phyloP scores from a whole-genome alignment of 2,797 vertebrate genomes.

The Gymnoscopelus braueri region DNA sequence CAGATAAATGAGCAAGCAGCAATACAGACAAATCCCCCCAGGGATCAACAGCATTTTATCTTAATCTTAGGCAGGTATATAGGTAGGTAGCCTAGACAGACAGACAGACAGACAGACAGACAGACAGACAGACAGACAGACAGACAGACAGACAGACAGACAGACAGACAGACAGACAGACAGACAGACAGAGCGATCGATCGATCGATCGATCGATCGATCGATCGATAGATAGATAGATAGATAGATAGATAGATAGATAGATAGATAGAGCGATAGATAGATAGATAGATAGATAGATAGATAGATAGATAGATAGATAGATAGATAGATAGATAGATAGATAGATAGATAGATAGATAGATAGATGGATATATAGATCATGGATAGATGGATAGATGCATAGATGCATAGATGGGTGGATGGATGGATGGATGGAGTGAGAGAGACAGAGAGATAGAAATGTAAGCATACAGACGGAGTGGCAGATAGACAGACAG shows the following conservation, averaged over 20 bases:
- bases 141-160: background rate
- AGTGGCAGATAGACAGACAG: background rate
- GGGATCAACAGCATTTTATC: background rate
- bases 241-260: background rate
- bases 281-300: background rate
- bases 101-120: background rate
- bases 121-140: constrained; percentile 16
- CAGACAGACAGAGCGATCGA: background rate
- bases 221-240: background rate
- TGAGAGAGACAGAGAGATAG: constrained; percentile 2
- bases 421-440: background rate
- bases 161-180: constrained; percentile 19
- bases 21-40: too few relatives aligned
- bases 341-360: constrained; percentile 23
- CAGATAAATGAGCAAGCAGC: too few relatives aligned
- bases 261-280: background rate
- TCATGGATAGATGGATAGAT: background rate
- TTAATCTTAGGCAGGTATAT: too few relatives aligned
- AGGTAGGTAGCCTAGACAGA: background rate
- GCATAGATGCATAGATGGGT: background rate
- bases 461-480: background rate
- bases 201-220: background rate
- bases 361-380: background rate
- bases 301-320: background rate
- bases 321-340: constrained; percentile 19